Conservation (phyloP, 2,113 vertebrate genomes). For the Cyanocitta stelleri region DNA sequence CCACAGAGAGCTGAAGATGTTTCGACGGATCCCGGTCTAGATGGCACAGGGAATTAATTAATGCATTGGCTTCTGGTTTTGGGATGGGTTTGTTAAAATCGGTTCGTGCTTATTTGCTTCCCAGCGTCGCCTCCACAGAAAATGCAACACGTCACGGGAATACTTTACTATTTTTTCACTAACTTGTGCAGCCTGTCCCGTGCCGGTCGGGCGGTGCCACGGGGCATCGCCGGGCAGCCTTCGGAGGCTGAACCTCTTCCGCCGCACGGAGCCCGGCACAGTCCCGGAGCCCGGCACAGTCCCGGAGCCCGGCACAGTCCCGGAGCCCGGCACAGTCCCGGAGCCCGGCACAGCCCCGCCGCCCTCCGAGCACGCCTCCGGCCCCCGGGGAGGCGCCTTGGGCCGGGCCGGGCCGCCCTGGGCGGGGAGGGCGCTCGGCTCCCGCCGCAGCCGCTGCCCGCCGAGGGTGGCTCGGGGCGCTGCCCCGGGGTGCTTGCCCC, state of each 20-base stretch:
- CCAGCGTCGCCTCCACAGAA: neutral
- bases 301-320: rapidly evolving
- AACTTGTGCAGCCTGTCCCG: neutral
- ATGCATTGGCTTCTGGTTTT: neutral
- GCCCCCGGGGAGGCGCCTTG: neutral
- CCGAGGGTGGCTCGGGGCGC: no score
- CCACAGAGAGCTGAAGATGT: neutral
- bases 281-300: neutral
- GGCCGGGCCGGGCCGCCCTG: neutral
- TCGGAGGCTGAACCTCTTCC: neutral
- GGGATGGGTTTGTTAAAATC: neutral
- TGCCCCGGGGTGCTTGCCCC: neutral
- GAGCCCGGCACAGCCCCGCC: rapidly evolving
- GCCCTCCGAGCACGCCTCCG: neutral
- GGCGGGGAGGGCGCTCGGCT: neutral
- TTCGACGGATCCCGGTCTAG: neutral
- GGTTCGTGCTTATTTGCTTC: neutral
- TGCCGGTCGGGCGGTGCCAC: neutral
- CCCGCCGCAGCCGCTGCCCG: neutral
- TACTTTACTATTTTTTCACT: neutral
- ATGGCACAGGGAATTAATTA: neutral
- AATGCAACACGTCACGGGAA: neutral
- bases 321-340: rapidly evolving
- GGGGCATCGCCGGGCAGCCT: neutral
- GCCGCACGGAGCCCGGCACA: neutral